Conservation (phyloP, 1,140 invertebrate genomes). For the Diachasmimorpha longicaudata region DNA sequence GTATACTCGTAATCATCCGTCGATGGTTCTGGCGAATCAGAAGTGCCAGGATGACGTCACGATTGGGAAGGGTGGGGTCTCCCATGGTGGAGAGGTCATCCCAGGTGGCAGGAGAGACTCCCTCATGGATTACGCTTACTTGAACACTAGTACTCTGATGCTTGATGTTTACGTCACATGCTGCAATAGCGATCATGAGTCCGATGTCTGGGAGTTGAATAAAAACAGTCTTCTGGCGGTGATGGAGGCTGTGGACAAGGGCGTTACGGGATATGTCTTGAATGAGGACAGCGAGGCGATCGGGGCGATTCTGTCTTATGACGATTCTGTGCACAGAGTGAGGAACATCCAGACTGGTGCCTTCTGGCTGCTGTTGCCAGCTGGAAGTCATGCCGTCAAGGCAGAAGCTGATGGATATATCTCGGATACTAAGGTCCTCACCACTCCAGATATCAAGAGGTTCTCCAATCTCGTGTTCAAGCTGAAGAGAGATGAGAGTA, state of each 20-base stretch:
- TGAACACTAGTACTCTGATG: constrained; percentile 52
- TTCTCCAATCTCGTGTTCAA: constrained; percentile 69
- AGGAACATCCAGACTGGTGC: constrained; percentile 64
- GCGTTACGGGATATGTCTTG: constrained; percentile 65
- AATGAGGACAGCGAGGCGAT: constrained; percentile 66
- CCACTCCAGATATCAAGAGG: constrained; percentile 53
- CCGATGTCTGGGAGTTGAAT: constrained; percentile 49
- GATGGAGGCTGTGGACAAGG: constrained; percentile 41
- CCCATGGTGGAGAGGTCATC: constrained; percentile 40
- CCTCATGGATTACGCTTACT: constrained; percentile 54
- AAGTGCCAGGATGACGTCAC: constrained; percentile 37
- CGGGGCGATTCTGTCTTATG: constrained; percentile 65
- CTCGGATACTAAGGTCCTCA: constrained; percentile 62
- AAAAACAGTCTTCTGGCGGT: constrained; percentile 46
- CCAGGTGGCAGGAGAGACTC: constrained; percentile 39
- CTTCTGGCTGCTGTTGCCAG: constrained; percentile 65
- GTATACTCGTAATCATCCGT: constrained; percentile 44
- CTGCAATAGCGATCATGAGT: constrained; percentile 49
- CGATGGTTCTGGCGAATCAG: constrained; percentile 33
- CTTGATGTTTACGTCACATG: constrained; percentile 57
- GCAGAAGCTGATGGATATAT: constrained; percentile 67
- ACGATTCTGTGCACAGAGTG: constrained; percentile 53
- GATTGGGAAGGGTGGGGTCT: constrained; percentile 38
- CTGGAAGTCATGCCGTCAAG: constrained; percentile 65
- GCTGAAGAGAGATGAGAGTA: constrained; percentile 68